These are phyloP conservation scores for Salpingus planirostris DNA, from an alignment of 2,888 invertebrate species.

Conservation along the genomic window DNA sequence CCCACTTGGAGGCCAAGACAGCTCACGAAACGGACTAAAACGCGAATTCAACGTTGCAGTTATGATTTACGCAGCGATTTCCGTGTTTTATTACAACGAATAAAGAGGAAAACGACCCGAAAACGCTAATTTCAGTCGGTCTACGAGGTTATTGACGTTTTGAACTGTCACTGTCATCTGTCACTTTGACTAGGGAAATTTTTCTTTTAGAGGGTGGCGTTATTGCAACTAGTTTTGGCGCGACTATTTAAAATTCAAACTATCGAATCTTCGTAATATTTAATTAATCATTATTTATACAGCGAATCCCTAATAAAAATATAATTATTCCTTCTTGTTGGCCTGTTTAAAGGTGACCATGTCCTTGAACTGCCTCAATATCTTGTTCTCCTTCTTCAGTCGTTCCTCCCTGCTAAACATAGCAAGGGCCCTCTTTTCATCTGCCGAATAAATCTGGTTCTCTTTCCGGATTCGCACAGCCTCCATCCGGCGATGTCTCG, in stretches of 20 bases:
- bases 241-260: too few species aligned
- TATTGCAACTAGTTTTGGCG: too few species aligned
- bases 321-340: conserved; percentile 40
- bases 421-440: conserved; percentile 95
- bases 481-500: conserved; percentile 90
- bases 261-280: neutral
- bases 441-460: conserved; percentile 99
- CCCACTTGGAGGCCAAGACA: conserved; percentile 44
- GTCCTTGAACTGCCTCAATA: conserved; percentile 88
- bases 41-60: too few species aligned
- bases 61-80: too few species aligned
- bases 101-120: too few species aligned
- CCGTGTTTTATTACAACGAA: too few species aligned
- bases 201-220: too few species aligned
- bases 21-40: conserved; percentile 21
- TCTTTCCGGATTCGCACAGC: conserved; percentile 98
- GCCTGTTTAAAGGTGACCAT: conserved; percentile 70
- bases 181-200: too few species aligned
- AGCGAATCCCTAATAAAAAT: conserved; percentile 1
- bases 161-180: too few species aligned
- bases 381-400: conserved; percentile 89
- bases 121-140: too few species aligned
- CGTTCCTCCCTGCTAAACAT: conserved; percentile 98
- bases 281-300: conserved; percentile 3
- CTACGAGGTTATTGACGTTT: too few species aligned